Evolutionary conservation across 2,113 vertebrate species (phyloP).

Genomic region (Galbula dea): DNA sequence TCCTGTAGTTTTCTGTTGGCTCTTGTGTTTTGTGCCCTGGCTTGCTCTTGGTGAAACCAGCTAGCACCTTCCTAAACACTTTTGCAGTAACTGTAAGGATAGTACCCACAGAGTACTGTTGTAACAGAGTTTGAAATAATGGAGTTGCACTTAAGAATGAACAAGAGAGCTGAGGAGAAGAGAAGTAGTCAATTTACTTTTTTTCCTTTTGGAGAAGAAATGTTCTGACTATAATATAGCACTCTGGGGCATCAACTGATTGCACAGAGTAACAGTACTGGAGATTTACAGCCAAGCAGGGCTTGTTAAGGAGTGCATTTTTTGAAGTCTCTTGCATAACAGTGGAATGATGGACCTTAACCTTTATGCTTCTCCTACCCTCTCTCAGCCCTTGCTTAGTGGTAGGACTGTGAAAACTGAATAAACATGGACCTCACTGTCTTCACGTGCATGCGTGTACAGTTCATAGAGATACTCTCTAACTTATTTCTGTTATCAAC

Average conservation of each 20-base stretch:
- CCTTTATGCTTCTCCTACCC: not conserved
- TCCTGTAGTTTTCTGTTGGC: not conserved
- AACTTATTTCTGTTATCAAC: not conserved
- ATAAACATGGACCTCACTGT: not conserved
- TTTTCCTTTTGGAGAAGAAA: not conserved
- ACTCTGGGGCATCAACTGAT: not conserved
- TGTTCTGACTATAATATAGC: not conserved
- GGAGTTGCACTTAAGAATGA: not conserved
- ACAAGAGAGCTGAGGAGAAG: not conserved
- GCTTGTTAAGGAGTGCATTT: conserved; percentile 33
- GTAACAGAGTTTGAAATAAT: not conserved
- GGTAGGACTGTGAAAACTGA: not conserved
- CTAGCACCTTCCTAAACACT: not conserved
- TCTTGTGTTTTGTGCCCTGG: not conserved
- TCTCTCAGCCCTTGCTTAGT: not conserved
- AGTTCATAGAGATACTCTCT: not conserved
- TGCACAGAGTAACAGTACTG: not conserved
- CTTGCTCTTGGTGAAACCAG: not conserved
- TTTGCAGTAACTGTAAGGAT: not conserved
- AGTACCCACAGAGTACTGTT: not conserved
- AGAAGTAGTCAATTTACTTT: not conserved
- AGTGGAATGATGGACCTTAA: not conserved
- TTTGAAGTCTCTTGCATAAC: not conserved
- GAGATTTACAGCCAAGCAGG: conserved; percentile 11
- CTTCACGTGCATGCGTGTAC: not conserved